A percentile compares a stretch with the other conserved stretches of the same genome.
These are phyloP conservation scores for Seriola aureovittata DNA, from an alignment of 2,113 vertebrate genomes.

Conservation along the genomic window DNA sequence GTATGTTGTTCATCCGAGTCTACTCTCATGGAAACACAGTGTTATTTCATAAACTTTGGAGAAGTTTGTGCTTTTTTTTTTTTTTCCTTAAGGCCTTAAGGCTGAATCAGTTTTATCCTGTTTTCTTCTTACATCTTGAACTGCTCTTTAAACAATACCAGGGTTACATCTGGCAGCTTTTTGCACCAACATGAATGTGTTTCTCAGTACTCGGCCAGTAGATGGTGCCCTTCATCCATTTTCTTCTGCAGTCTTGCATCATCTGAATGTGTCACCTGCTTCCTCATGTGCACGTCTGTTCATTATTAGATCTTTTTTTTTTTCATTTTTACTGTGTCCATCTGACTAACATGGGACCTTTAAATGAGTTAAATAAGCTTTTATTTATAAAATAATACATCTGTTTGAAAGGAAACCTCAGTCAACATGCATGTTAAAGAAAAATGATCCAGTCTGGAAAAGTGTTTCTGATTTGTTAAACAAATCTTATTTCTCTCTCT, in stretches of 20 bases:
- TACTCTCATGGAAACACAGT: neutral
- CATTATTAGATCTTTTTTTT: neutral
- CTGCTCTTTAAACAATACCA: too few relatives aligned
- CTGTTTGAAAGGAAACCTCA: neutral
- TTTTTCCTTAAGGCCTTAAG: too few relatives aligned
- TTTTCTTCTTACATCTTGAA: neutral
- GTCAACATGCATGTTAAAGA: neutral
- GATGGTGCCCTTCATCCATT: conserved; percentile 60
- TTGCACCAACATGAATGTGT: neutral
- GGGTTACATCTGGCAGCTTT: neutral
- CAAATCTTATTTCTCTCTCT: neutral
- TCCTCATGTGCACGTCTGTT: neutral
- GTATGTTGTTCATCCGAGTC: neutral
- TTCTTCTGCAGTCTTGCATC: neutral
- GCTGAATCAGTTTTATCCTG: neutral
- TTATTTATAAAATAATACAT: neutral
- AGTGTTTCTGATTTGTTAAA: neutral
- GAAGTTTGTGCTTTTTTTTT: too few relatives aligned
- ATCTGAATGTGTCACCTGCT: neutral
- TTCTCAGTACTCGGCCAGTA: conserved; percentile 39
- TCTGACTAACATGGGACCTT: neutral
- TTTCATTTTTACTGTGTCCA: neutral
- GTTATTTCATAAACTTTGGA: too few relatives aligned
- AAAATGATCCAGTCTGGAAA: neutral
- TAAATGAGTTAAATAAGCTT: neutral